These are phyloP conservation scores for Myotis vivesi DNA, from an alignment of 2,797 vertebrate species.

Conservation along the genomic window DNA sequence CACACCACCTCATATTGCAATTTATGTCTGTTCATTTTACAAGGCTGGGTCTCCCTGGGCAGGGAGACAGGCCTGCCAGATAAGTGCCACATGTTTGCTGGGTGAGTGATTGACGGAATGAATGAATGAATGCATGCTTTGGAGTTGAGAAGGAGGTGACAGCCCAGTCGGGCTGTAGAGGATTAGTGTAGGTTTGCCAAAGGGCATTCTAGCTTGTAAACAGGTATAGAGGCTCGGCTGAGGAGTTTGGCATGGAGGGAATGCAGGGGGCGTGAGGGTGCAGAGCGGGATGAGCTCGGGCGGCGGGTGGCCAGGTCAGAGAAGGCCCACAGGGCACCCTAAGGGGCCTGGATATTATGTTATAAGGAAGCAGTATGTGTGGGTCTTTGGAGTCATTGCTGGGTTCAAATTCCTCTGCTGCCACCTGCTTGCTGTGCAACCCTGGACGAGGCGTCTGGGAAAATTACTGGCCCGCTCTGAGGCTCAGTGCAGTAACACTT, in stretches of 20 bases:
- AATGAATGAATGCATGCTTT: not conserved
- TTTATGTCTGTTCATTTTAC: not conserved
- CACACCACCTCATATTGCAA: accelerated
- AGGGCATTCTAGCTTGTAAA: not conserved
- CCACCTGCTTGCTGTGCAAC: not conserved
- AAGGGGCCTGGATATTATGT: not conserved
- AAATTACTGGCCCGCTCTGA: not conserved
- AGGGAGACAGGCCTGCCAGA: not conserved
- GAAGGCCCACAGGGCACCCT: not conserved
- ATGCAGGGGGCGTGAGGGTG: not conserved
- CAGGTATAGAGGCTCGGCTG: not conserved
- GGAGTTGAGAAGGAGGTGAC: not conserved
- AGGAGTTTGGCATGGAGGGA: not conserved
- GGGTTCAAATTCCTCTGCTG: not conserved
- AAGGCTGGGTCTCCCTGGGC: not conserved
- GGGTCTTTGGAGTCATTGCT: not conserved
- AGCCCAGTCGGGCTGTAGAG: not conserved
- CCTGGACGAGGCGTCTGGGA: too few species aligned
- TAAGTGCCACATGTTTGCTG: not conserved
- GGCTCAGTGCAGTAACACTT: not conserved
- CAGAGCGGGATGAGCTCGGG: not conserved
- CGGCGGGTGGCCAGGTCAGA: not conserved
- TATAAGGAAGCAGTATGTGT: not conserved
- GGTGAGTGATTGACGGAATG: not conserved
- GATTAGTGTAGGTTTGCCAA: not conserved